Evolutionary conservation across 2,888 invertebrate species (phyloP).

Genomic region (Agrotis segetum): DNA sequence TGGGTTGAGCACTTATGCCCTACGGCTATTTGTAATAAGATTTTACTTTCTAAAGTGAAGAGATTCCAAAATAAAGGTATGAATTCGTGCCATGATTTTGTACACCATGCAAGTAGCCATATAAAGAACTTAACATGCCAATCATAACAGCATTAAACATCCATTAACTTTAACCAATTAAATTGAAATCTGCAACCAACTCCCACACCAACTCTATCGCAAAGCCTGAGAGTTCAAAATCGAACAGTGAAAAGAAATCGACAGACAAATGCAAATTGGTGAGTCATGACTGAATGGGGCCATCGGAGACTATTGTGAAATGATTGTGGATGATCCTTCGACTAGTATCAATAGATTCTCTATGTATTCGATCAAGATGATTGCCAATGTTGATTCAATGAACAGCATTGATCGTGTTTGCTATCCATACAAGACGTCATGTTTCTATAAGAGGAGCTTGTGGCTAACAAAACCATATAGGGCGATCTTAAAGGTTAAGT

Average conservation of each 20-base stretch:
- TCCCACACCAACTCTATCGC: background rate
- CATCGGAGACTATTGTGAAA: constrained; percentile 43
- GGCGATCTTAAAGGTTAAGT: too few relatives aligned
- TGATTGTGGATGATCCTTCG: constrained; percentile 34
- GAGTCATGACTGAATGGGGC: constrained; percentile 38
- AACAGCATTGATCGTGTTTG: constrained; percentile 36
- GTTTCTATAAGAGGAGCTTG: background rate
- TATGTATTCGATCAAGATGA: constrained; percentile 52
- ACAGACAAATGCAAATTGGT: constrained; percentile 10
- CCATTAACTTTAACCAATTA: constrained; percentile 11
- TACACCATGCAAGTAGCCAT: background rate
- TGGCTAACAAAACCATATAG: too few relatives aligned
- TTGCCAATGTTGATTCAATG: constrained; percentile 45
- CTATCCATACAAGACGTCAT: background rate
- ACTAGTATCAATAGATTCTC: constrained; percentile 44
- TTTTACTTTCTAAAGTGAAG: too few relatives aligned
- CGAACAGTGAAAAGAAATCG: background rate
- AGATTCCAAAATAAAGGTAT: too few relatives aligned
- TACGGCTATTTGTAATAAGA: too few relatives aligned
- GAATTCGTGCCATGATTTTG: too few relatives aligned
- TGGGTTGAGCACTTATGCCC: too few relatives aligned
- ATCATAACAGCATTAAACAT: constrained; percentile 21
- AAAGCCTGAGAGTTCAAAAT: constrained; percentile 18
- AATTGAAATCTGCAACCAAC: background rate
- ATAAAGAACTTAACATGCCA: constrained; percentile 13